phyloP scores from a whole-genome alignment of 2,113 vertebrate genomes.

The Pseudonaja textilis region DNA sequence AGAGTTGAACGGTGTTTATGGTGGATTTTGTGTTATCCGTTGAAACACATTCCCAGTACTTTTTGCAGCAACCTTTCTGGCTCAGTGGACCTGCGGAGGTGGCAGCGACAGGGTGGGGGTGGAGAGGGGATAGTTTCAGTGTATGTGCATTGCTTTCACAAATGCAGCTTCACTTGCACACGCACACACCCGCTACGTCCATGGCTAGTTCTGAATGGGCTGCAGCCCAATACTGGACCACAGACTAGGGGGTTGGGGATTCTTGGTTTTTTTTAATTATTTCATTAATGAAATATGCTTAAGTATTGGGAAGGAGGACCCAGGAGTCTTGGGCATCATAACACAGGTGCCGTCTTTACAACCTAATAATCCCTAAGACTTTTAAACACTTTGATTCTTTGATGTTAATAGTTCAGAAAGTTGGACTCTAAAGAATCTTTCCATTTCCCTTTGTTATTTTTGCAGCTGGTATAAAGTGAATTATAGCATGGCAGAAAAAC shows the following conservation, averaged over 20 bases:
- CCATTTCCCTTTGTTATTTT: constrained; percentile 51
- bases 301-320: neutral
- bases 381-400: neutral
- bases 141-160: too few species aligned
- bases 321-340: neutral
- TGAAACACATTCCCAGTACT: neutral
- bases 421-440: neutral
- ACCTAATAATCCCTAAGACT: neutral
- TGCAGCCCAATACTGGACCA: neutral
- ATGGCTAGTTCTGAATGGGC: neutral
- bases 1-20: neutral
- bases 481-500: constrained; percentile 93
- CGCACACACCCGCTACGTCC: neutral
- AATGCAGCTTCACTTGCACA: neutral
- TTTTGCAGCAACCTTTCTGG: neutral
- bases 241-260: neutral
- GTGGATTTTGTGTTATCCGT: neutral
- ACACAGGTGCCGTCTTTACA: neutral
- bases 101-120: too few species aligned
- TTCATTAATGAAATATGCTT: neutral
- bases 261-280: neutral
- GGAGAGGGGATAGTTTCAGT: too few species aligned
- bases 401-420: neutral
- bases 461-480: constrained; percentile 95
- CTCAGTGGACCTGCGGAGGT: neutral